Percentiles rank a stretch among this genome's conserved stretches.
Evolutionary conservation across 2,113 vertebrate genomes (phyloP).

Genomic region (Eublepharis macularius): DNA sequence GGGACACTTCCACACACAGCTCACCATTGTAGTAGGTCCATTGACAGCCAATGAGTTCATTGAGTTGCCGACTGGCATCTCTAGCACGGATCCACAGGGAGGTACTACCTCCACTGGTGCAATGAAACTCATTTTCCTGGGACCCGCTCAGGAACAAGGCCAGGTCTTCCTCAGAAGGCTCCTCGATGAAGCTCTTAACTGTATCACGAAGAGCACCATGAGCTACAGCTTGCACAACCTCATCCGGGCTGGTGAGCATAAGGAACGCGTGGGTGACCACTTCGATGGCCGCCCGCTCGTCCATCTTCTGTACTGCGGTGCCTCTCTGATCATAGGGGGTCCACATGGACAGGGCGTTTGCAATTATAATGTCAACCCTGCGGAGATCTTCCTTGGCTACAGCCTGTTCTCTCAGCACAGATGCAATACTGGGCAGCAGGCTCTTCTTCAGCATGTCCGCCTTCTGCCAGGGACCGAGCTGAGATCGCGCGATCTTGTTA

Average conservation of each 20-base stretch:
- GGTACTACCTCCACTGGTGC: too few relatives aligned
- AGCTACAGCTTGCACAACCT: background rate
- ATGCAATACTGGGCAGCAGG: background rate
- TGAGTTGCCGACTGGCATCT: background rate
- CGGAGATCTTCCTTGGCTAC: background rate
- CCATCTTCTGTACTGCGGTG: background rate
- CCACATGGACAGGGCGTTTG: background rate
- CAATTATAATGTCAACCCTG: accelerated
- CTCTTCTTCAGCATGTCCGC: background rate
- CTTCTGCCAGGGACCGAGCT: background rate
- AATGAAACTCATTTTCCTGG: accelerated
- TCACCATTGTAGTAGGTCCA: background rate
- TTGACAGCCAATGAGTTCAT: background rate
- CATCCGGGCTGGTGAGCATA: background rate
- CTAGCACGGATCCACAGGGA: background rate
- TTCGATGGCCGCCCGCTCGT: background rate
- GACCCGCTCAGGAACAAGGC: background rate
- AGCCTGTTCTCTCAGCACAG: background rate
- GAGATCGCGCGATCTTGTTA: accelerated
- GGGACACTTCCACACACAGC: background rate
- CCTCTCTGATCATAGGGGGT: accelerated
- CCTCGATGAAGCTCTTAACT: accelerated
- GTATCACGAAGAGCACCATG: background rate
- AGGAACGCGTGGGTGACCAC: background rate
- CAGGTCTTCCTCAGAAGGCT: accelerated